phyloP scores from a whole-genome alignment of 2,113 vertebrate species.

The Microcebus tavaratra region DNA sequence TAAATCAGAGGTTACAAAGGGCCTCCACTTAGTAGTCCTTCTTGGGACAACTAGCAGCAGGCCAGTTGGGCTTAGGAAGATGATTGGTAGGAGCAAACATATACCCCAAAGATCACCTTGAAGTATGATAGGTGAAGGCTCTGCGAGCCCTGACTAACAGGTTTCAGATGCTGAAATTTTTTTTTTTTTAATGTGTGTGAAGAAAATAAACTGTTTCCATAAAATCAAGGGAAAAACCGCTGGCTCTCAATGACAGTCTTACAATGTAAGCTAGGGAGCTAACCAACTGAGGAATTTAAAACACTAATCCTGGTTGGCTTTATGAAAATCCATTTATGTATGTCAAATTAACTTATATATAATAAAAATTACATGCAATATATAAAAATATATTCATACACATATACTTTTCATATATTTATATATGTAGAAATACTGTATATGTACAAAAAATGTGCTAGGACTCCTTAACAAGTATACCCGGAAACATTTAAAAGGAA shows the following conservation, averaged over 20 bases:
- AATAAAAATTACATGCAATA: not conserved
- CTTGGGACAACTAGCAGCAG: not conserved
- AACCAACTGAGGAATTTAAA: not conserved
- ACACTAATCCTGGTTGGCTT: not conserved
- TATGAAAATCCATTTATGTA: not conserved
- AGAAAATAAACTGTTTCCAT: not conserved
- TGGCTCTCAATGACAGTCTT: not conserved
- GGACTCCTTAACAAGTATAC: not conserved
- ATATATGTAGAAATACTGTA: not conserved
- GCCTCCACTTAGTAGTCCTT: not conserved
- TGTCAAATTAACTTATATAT: not conserved
- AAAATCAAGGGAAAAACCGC: not conserved
- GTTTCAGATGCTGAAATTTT: not conserved
- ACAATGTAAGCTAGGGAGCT: not conserved
- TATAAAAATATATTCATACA: not conserved
- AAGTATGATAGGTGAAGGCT: no score
- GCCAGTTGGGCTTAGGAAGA: not conserved
- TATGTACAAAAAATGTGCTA: not conserved
- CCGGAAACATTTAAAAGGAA: not conserved
- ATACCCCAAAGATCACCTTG: not conserved
- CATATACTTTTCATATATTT: not conserved
- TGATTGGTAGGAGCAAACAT: not conserved
- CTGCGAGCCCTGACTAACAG: not conserved
- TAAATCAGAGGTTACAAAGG: not conserved
- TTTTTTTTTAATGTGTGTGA: not conserved